Percentiles rank a stretch among this genome's conserved stretches.
phyloP scores from a whole-genome alignment of 2,113 vertebrate genomes.

The Caranx ignobilis region DNA sequence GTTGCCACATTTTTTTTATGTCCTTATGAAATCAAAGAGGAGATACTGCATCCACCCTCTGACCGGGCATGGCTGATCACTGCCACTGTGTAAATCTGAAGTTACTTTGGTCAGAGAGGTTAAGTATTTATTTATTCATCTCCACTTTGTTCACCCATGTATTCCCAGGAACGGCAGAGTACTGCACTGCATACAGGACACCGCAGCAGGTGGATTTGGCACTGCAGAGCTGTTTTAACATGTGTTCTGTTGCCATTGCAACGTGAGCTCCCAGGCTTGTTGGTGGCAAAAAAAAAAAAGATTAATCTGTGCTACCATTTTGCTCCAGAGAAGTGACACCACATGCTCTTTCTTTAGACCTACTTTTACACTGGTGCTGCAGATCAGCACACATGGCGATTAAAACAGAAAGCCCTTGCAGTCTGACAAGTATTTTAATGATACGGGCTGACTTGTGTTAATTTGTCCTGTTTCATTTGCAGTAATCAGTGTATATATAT shows the following conservation, averaged over 20 bases:
- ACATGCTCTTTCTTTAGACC: background rate
- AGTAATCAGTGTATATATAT: background rate
- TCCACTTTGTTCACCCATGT: background rate
- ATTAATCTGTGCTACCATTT: conserved; percentile 7
- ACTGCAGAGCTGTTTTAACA: background rate
- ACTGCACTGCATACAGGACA: background rate
- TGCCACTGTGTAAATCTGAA: conserved; percentile 38
- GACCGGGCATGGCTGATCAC: conserved; percentile 41
- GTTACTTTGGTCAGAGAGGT: conserved; percentile 33
- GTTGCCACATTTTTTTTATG: conserved; percentile 67
- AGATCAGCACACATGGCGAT: conserved; percentile 4
- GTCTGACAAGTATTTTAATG: background rate
- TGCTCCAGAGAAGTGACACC: background rate
- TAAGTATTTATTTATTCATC: conserved; percentile 27
- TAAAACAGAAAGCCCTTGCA: background rate
- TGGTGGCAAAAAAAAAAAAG: background rate
- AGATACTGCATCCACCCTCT: conserved; percentile 62
- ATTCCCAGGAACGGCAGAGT: background rate
- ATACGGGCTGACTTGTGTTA: background rate
- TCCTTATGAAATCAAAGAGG: conserved; percentile 54
- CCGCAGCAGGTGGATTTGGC: conserved; percentile 11
- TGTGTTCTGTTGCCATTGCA: conserved; percentile 8
- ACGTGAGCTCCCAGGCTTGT: background rate
- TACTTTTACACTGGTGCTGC: background rate
- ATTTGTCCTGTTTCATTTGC: conserved; percentile 4